Evolutionary conservation across 2,888 invertebrate species (phyloP), one percentile per base, ranked within the genome.

Genomic region (Leptinotarsa peninsularis): DNA sequence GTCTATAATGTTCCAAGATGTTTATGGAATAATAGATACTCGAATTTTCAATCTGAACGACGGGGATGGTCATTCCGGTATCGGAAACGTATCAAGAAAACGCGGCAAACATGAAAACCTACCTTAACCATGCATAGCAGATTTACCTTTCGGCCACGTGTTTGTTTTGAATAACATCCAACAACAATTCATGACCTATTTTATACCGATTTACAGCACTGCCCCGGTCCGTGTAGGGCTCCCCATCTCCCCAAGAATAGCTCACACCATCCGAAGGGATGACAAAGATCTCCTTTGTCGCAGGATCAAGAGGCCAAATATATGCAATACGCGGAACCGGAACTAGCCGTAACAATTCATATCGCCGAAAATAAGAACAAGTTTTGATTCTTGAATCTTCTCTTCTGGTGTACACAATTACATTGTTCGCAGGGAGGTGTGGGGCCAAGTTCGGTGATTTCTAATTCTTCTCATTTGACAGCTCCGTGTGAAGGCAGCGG

Each of bases 291-390:
- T 49, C 58, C 66, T 70, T 76, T 78, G 70, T 73, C 23, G 43
- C 60, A 21, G 76, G 75, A 73, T 75, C 78, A 72, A 71, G 60
- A 82, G 86, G 86, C 85, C 83, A 86, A 43, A 84, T 66, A 50
- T 66, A 72, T 68, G 72, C 68, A 66, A 85, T 83, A 85, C 84
- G 85, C 87, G 87, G 87, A 87, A 87, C 87, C 86, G 87, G 87
- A 87, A 87, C 86, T 84, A 78, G 74, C 71, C 73, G 76, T 80
- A 82, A 84, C 86, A 86, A 86, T 84, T 78, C 81, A 75, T 82
- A 85, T 84, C 84, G 82, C 86, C 86, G 82, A 81, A 86, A 86
- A 86, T 86, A 83, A 83, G 82, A 87, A 86, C 87, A 84, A 85
- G 86, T 87, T 86, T 80, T 67, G 49, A 54, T 21, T 66, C 68